These are phyloP conservation scores for Nemopilema nomurai DNA, from an alignment of 30 jellyfish, hydroid and myxozoan species.

Conservation along the genomic window DNA sequence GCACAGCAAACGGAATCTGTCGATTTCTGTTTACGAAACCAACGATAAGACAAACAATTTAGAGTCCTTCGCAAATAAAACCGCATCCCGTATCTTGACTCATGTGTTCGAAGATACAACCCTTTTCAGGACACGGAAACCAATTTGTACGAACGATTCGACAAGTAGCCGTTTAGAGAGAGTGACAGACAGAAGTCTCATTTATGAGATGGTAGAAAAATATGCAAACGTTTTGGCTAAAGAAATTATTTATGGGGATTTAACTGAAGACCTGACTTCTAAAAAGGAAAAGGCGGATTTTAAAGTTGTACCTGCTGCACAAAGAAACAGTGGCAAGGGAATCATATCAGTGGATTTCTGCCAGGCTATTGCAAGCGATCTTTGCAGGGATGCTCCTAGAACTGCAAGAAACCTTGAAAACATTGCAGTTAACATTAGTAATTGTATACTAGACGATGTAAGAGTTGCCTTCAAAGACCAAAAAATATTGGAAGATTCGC, in stretches of 20 bases:
- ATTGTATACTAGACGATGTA: neutral
- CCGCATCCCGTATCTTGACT: slow-evolving; percentile 2
- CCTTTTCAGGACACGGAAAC: neutral
- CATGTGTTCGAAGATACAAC: neutral
- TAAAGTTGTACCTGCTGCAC: neutral
- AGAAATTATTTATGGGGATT: slow-evolving; percentile 19
- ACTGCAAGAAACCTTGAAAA: slow-evolving; percentile 17
- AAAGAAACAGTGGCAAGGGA: neutral
- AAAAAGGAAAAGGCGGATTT: neutral
- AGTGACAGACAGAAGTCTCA: neutral
- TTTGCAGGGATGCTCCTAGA: slow-evolving; percentile 43
- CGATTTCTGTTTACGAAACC: slow-evolving; percentile 12
- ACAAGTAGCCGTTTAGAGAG: neutral
- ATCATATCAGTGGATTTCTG: slow-evolving; percentile 18
- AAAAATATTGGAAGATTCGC: neutral
- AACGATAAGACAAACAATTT: neutral
- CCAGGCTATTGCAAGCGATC: slow-evolving; percentile 34
- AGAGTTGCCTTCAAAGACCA: neutral
- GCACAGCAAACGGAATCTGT: neutral
- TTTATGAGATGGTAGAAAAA: neutral
- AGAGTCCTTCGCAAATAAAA: slow-evolving; percentile 25
- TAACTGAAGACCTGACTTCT: neutral
- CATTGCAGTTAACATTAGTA: neutral
- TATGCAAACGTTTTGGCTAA: slow-evolving; percentile 18
- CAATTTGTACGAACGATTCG: neutral